Base-by-base conservation (phyloP, 2,888 invertebrate genomes). In the Chalcosyrphus nemorum region DNA sequence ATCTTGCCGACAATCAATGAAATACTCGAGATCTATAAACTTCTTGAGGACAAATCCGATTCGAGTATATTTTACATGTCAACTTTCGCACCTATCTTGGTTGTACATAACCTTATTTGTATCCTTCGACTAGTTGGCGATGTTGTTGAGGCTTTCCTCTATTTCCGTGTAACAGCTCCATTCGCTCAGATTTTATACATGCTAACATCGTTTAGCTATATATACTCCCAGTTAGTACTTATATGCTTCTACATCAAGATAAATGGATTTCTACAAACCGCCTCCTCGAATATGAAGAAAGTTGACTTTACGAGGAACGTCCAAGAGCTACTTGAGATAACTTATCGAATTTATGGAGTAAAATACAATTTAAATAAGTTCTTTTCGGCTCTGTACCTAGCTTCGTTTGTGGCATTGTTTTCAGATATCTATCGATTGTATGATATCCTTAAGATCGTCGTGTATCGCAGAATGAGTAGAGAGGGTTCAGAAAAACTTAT, bases 211-310 rank as follows among this genome's bases (percentile, higher is more conserved):
- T 1, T 56, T 4, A 56, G 43, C 0, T 19, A 68, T n/a, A 1
- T 68, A 4, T 68, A 68, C 32, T 27, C 68, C 0, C 68, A 68
- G 43, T 4, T 68, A 32, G 43, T 68, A 21, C 11, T 65, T 9
- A 32, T 65, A 11, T 21, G 50, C 2, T 52, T 65, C 15, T 65
- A 38, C n/a, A 21, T 21, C 9, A 56, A 68, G 13, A 57, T 57
- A 45, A 9, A 45, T 11, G 11, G 21, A 15, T 7, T 56, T 4
- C 15, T 70, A 0, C 7, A 35, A 24, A 17, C 0, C 2, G 15
- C 9, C n/a, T n/a, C n/a, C n/a, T n/a, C n/a, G n/a, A n/a, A n/a
- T n/a, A n/a, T n/a, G n/a, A n/a, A n/a, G n/a, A n/a, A n/a, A n/a
- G n/a, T n/a, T n/a, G n/a, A n/a, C n/a, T n/a, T n/a, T n/a, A n/a